A percentile compares a stretch with the other conserved stretches of the same genome.
Conservation (phyloP, 1,140 invertebrate genomes). For the Drosophila aff. region DNA sequence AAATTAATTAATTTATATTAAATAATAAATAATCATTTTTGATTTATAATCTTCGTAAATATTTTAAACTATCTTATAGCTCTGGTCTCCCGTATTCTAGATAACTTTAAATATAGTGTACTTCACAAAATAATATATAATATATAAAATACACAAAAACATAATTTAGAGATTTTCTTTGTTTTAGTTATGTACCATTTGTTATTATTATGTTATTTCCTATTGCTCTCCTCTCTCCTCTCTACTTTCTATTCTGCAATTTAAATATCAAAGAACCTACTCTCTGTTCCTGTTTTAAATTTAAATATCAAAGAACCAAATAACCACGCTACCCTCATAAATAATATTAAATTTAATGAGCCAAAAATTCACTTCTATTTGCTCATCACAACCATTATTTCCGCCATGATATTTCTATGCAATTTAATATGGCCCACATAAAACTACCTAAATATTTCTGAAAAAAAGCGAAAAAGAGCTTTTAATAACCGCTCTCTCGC, state of each 20-base stretch:
- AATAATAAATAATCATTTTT: background rate
- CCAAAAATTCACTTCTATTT: background rate
- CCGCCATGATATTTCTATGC: conserved; percentile 5
- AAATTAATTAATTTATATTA: background rate
- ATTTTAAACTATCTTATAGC: background rate
- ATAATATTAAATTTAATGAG: conserved; percentile 9
- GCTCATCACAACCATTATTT: conserved; percentile 2
- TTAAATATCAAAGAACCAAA: conserved; percentile 4
- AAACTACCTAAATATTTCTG: conserved; percentile 14
- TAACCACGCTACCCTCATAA: background rate
- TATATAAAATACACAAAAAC: background rate
- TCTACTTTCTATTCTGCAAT: background rate
- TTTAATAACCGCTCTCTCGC: conserved; percentile 4
- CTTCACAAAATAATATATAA: background rate
- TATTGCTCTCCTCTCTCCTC: background rate
- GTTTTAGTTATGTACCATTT: background rate
- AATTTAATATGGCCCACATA: conserved; percentile 14
- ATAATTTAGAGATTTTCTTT: background rate
- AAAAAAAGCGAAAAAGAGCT: background rate
- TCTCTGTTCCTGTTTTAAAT: background rate
- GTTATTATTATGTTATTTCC: background rate
- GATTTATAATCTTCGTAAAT: too few relatives aligned
- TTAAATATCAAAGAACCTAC: background rate
- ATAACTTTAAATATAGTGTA: background rate
- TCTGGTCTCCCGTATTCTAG: background rate